Evolutionary conservation across 2,888 invertebrate species (phyloP), one percentile per base, ranked within the genome.

Genomic region (Brenthis daphne): DNA sequence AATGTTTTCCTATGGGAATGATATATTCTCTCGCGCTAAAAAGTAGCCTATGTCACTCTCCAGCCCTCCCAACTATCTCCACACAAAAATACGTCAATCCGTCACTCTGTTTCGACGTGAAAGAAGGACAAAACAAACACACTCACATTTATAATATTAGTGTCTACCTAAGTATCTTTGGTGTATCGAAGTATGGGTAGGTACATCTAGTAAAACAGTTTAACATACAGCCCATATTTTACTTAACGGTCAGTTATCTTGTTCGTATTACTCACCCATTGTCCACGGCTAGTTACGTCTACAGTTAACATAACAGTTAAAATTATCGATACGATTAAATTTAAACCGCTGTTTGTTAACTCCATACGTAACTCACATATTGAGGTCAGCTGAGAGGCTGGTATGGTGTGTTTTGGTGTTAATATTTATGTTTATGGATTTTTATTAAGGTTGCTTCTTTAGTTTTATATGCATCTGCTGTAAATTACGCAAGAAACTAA

Each of bases 301-400:
- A 66, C 64, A 66, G 69, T 71, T 65, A 68, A 57, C 47, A 37
- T 68, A 74, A 71, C 73, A 71, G 74, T 73, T 73, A 69, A 66
- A 64, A 67, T 61, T 70, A 71, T 67, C 66, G 56, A 68, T 69
- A 69, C 70, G 64, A 72, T 72, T 70, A 48, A 63, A 64, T 69
- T 66, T 64, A 20, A 68, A 65, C 60, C 53, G 70, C 57, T 50
- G 58, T 58, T 69, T 65, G 68, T 68, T 68, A 50, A 33, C 24
- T 60, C 57, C 37, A 43, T 43, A 43, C 58, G 24, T 58, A 51
- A 65, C 64, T 29, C 51, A 48, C 24, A 8, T 64, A 64, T 64
- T 48, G 12, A 54, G 54, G 54, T 55, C 12, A 64, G n/a, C 47
- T 55, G 33, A 43, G 33, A 53, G n/a, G 33, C 16, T 48, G 12